Evolutionary conservation across 2,797 vertebrate species (phyloP).

Genomic region (Cyclura pinguis): DNA sequence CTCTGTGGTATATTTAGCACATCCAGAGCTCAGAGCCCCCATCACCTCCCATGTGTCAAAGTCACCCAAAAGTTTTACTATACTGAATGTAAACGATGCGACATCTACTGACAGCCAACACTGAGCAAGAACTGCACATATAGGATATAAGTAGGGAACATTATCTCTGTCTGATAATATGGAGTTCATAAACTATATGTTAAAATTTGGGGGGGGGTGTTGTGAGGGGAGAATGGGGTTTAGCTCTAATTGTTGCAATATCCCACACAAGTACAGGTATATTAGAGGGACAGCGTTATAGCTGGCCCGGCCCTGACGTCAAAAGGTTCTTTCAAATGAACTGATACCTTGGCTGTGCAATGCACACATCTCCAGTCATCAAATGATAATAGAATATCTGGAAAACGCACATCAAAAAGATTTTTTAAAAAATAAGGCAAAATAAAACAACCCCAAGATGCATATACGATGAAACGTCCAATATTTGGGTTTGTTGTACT

Average conservation of each 20-base stretch:
- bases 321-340: background rate
- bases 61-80: background rate
- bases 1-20: background rate
- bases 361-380: too few species aligned
- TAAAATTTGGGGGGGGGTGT: too few species aligned
- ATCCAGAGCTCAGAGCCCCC: background rate
- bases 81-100: too few species aligned
- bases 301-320: background rate
- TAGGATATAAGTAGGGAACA: background rate
- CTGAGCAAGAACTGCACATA: background rate
- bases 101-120: too few species aligned
- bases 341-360: too few species aligned
- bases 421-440: too few species aligned
- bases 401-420: too few species aligned
- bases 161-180: background rate
- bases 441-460: too few species aligned
- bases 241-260: background rate
- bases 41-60: background rate
- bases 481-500: too few species aligned
- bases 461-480: too few species aligned
- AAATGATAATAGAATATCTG: too few species aligned
- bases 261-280: background rate
- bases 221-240: too few species aligned
- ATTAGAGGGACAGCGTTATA: background rate
- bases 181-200: background rate